These are phyloP conservation scores for Dicyrtoma fusca DNA, from an alignment of 2,888 invertebrate genomes.

Conservation along the genomic window DNA sequence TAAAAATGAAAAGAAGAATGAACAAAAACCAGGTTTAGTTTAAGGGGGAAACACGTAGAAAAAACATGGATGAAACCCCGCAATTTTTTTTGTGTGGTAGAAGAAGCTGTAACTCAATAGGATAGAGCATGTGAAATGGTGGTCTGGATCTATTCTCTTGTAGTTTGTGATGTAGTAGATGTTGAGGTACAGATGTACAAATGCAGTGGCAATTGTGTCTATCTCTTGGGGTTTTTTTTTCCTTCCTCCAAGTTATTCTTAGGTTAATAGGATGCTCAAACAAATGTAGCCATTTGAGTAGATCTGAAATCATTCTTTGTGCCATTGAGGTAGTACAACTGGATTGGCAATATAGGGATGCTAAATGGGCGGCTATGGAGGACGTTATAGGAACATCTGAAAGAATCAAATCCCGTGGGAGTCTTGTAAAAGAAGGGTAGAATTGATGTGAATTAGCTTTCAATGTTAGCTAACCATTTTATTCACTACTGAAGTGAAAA, in stretches of 20 bases:
- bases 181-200: slow-evolving; percentile 7
- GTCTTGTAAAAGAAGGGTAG: slow-evolving; percentile 26
- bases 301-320: too few species aligned
- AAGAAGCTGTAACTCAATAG: too few species aligned
- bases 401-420: slow-evolving; percentile 38
- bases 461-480: slow-evolving; percentile 33
- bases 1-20: too few species aligned
- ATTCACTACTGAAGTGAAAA: slow-evolving; percentile 21
- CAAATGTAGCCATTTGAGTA: too few species aligned
- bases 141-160: not conserved
- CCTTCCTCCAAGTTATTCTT: slow-evolving; percentile 15
- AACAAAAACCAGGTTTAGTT: too few species aligned
- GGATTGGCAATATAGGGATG: too few species aligned
- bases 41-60: too few species aligned
- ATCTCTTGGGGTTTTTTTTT: not conserved
- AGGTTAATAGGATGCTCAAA: slow-evolving; percentile 12
- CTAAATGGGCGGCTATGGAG: slow-evolving; percentile 1
- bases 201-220: slow-evolving; percentile 9
- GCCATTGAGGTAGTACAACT: too few species aligned
- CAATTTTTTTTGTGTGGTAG: too few species aligned
- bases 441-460: slow-evolving; percentile 30
- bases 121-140: too few species aligned
- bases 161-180: slow-evolving; percentile 1
- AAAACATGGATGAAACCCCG: too few species aligned
- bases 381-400: slow-evolving; percentile 27